Evolutionary conservation across 2,888 invertebrate species (phyloP).

Genomic region (Chymomyza caudatula): DNA sequence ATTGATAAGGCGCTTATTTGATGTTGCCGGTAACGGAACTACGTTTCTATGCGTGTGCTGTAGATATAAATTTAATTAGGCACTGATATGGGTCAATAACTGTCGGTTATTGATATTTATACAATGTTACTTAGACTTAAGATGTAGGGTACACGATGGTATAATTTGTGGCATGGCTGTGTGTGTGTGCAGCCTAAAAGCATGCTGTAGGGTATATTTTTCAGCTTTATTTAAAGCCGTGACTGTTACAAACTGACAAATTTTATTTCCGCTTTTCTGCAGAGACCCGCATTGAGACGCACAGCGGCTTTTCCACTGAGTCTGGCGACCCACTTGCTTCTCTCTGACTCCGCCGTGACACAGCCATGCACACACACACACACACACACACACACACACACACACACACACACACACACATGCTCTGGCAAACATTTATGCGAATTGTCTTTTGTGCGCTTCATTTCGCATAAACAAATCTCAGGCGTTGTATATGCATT

Average conservation of each 20-base stretch:
- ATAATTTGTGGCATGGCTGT: slow-evolving; percentile 27
- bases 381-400: not conserved
- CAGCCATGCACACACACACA: too few species aligned
- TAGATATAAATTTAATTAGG: slow-evolving; percentile 34
- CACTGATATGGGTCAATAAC: not conserved
- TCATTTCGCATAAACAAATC: slow-evolving; percentile 73
- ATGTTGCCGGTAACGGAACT: not conserved
- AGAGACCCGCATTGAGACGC: slow-evolving; percentile 67
- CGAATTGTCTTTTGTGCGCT: slow-evolving; percentile 72
- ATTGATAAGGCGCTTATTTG: slow-evolving; percentile 28
- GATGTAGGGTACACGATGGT: slow-evolving; percentile 18
- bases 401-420: not conserved
- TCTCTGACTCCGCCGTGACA: too few species aligned
- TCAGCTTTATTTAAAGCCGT: slow-evolving; percentile 58
- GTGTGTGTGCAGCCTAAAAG: too few species aligned
- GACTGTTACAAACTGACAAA: slow-evolving; percentile 57
- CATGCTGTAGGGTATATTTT: too few species aligned
- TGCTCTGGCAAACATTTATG: slow-evolving; percentile 57
- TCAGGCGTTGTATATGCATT: slow-evolving; percentile 69
- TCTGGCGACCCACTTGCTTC: slow-evolving; percentile 55
- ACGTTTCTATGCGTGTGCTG: slow-evolving; percentile 24
- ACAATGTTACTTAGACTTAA: not conserved
- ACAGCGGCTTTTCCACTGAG: slow-evolving; percentile 43
- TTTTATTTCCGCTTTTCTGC: slow-evolving; percentile 58
- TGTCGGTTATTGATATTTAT: not conserved